These are phyloP conservation scores for Eumeta japonica DNA, from an alignment of 1,140 invertebrate genomes.

Conservation along the genomic window DNA sequence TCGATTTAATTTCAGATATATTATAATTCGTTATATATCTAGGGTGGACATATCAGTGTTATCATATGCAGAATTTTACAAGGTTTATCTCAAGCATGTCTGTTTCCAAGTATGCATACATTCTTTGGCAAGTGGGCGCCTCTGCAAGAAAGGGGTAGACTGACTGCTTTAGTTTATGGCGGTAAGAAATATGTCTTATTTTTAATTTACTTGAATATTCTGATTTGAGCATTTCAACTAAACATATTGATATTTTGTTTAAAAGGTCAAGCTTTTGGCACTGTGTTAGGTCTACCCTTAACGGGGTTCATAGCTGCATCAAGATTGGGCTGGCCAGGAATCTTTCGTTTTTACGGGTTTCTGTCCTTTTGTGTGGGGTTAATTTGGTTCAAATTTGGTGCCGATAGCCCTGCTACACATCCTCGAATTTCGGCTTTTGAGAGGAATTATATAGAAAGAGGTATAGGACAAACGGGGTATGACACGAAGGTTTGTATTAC, in stretches of 20 bases:
- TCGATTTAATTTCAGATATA: no score
- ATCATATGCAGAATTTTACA: constrained; percentile 66
- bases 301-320: constrained; percentile 61
- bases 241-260: no score
- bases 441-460: constrained; percentile 38
- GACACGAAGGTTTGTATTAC: not conserved
- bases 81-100: constrained; percentile 77
- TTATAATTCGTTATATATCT: constrained; percentile 13
- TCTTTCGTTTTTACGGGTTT: constrained; percentile 45
- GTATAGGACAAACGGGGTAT: constrained; percentile 29
- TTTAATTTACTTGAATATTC: constrained; percentile 4
- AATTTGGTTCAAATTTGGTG: constrained; percentile 25
- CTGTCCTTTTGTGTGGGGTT: constrained; percentile 25
- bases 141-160: constrained; percentile 58
- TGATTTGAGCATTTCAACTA: no score
- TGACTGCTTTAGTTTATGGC: constrained; percentile 62
- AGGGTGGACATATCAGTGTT: constrained; percentile 63
- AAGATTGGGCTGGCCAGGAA: constrained; percentile 61
- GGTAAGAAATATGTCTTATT: no score
- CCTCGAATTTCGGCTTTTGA: constrained; percentile 34
- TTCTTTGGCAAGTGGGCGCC: constrained; percentile 79
- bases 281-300: constrained; percentile 63
- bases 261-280: constrained; percentile 62
- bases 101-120: constrained; percentile 76
- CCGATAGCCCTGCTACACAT: constrained; percentile 38